These are phyloP conservation scores for Polypterus bichir DNA, from an alignment of 2,113 vertebrate species.

Conservation along the genomic window DNA sequence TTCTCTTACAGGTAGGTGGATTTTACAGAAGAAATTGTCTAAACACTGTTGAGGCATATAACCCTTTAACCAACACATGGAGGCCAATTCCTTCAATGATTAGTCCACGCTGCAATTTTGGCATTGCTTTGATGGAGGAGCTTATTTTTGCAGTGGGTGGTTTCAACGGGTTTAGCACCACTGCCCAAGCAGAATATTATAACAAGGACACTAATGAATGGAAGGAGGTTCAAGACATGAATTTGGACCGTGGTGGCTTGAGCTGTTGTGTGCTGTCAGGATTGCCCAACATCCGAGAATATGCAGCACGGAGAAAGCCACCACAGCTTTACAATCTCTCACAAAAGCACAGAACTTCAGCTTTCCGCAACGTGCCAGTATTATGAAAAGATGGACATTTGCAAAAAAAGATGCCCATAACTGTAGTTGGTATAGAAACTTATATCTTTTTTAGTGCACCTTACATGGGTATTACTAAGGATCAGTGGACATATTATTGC, in stretches of 20 bases:
- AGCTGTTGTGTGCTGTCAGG: conserved; percentile 71
- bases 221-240: conserved; percentile 46
- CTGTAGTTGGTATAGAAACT: too few species aligned
- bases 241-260: conserved; percentile 53
- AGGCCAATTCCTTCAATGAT: conserved; percentile 41
- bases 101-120: conserved; percentile 67
- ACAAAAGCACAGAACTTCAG: too few species aligned
- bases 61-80: conserved; percentile 45
- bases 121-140: conserved; percentile 59
- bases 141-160: conserved; percentile 53
- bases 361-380: too few species aligned
- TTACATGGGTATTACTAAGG: too few species aligned
- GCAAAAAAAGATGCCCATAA: too few species aligned
- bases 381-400: too few species aligned
- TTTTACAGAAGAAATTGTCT: conserved; percentile 51
- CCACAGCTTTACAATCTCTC: neutral
- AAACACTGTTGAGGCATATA: conserved; percentile 50
- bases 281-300: conserved; percentile 51
- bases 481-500: too few species aligned
- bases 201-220: conserved; percentile 43
- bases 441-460: too few species aligned
- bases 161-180: conserved; percentile 53
- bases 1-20: conserved; percentile 48
- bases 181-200: conserved; percentile 46
- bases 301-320: conserved; percentile 37